These are phyloP conservation scores for Catharus fuscescens DNA, from an alignment of 2,113 vertebrate species.

Conservation along the genomic window DNA sequence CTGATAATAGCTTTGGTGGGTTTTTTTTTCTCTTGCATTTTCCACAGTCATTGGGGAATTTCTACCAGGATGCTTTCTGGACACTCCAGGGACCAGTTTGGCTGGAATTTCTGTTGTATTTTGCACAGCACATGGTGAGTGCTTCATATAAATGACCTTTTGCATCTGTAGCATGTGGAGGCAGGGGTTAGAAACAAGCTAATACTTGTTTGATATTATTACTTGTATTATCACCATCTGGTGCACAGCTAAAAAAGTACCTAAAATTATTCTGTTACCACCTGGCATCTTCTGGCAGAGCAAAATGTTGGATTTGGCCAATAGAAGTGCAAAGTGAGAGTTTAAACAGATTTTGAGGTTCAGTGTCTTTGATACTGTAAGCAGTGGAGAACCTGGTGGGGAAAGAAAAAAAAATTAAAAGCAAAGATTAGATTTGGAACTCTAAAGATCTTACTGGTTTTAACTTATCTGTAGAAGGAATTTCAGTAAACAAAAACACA, in stretches of 20 bases:
- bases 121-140: neutral
- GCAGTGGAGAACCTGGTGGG: neutral
- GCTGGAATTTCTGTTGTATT: neutral
- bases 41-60: neutral
- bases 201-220: constrained; percentile 31
- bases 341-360: neutral
- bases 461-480: neutral
- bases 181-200: neutral
- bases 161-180: neutral
- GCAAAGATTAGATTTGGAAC: neutral
- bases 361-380: neutral
- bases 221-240: constrained; percentile 22
- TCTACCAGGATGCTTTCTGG: neutral
- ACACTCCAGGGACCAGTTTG: neutral
- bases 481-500: neutral
- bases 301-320: neutral
- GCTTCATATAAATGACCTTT: neutral
- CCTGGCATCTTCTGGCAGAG: constrained; percentile 37
- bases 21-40: neutral
- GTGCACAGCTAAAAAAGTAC: constrained; percentile 19
- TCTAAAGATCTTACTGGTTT: neutral
- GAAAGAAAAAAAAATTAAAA: neutral
- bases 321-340: neutral
- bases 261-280: constrained; percentile 23
- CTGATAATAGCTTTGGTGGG: neutral